A percentile compares a stretch with the other conserved stretches of the same genome.
Evolutionary conservation across 2,888 invertebrate genomes (phyloP).

Genomic region (Hermaeophaga mercurialis): DNA sequence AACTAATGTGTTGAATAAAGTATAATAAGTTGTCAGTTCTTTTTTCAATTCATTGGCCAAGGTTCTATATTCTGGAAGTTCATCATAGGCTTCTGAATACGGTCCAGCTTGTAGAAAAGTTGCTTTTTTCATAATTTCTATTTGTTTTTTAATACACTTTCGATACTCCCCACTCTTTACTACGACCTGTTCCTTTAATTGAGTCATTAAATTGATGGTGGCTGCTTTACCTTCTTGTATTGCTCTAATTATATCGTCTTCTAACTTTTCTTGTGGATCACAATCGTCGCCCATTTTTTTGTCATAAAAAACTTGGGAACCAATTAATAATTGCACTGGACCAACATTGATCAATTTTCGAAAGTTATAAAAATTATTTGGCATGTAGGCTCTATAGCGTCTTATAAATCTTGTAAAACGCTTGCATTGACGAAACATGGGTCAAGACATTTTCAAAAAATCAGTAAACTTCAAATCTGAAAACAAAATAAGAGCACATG

Average conservation of each 20-base stretch:
- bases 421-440: conserved; percentile 18
- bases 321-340: background rate
- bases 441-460: conserved; percentile 10
- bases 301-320: conserved; percentile 21
- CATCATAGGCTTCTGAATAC: conserved; percentile 49
- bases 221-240: conserved; percentile 48
- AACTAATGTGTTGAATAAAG: conserved; percentile 50
- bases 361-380: background rate
- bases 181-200: conserved; percentile 48
- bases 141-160: conserved; percentile 51
- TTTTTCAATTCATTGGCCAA: conserved; percentile 48
- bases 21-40: conserved; percentile 50
- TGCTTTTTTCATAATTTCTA: conserved; percentile 49
- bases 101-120: conserved; percentile 42
- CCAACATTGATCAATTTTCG: background rate
- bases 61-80: conserved; percentile 49
- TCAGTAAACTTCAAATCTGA: conserved; percentile 16
- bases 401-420: conserved; percentile 3
- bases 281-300: background rate
- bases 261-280: conserved; percentile 16
- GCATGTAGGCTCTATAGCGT: background rate
- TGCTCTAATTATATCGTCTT: conserved; percentile 42
- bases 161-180: conserved; percentile 52
- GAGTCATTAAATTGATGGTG: conserved; percentile 48
- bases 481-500: conserved; percentile 3